These are phyloP conservation scores for Phaedon cochleariae DNA, from an alignment of 2,888 invertebrate species.

Conservation along the genomic window DNA sequence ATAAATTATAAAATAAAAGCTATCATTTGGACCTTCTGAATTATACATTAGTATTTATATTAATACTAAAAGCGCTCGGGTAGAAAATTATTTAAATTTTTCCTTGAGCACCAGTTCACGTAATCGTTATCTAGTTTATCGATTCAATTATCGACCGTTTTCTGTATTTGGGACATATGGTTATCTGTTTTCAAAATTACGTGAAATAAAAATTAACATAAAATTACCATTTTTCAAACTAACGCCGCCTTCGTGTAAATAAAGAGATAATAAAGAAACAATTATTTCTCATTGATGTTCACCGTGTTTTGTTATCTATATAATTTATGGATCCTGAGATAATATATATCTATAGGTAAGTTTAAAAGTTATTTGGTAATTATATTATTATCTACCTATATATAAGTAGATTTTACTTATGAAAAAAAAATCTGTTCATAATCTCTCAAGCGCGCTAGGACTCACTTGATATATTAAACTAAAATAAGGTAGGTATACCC, in stretches of 20 bases:
- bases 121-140: constrained; percentile 24
- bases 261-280: background rate
- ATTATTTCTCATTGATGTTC: background rate
- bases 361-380: background rate
- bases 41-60: constrained; percentile 17
- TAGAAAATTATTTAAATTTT: constrained; percentile 28
- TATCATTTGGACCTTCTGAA: constrained; percentile 26
- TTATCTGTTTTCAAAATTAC: constrained; percentile 6
- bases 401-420: too few relatives aligned
- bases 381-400: too few relatives aligned
- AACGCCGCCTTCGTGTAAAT: background rate
- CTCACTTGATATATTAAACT: too few relatives aligned
- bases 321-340: background rate
- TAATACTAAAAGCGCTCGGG: constrained; percentile 29
- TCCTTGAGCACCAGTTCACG: constrained; percentile 17
- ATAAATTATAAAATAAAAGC: constrained; percentile 27
- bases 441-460: too few relatives aligned
- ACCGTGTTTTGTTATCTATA: background rate
- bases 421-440: too few relatives aligned
- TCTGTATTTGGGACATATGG: background rate
- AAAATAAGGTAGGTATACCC: too few relatives aligned
- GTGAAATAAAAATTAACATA: background rate
- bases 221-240: constrained; percentile 2
- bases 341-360: background rate
- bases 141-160: constrained; percentile 20